Evolutionary conservation across 2,113 vertebrate genomes (phyloP).

Genomic region (Butorides virescens): DNA sequence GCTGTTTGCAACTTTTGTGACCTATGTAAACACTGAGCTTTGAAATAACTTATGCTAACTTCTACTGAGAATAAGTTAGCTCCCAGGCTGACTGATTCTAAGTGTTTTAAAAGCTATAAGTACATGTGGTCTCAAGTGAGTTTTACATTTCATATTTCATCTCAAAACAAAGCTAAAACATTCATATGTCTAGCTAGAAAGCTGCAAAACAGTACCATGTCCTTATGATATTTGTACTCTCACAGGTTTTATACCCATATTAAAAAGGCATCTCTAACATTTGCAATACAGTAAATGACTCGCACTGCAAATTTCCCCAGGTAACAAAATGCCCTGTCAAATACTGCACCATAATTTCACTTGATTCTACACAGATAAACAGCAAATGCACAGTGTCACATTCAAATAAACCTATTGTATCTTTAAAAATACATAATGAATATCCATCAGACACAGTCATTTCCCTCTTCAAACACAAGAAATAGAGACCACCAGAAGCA

Average conservation of each 20-base stretch:
- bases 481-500: neutral
- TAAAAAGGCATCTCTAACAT: neutral
- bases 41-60: neutral
- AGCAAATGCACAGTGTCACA: neutral
- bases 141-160: conserved; percentile 22
- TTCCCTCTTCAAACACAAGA: neutral
- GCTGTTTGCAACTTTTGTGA: conserved; percentile 3
- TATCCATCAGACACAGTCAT: neutral
- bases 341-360: neutral
- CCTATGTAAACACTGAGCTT: neutral
- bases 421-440: neutral
- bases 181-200: neutral
- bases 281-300: neutral
- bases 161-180: conserved; percentile 52
- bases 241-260: neutral
- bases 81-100: neutral
- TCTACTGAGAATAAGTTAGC: conserved; percentile 9
- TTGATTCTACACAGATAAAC: conserved; percentile 19
- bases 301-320: neutral
- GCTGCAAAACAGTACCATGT: neutral
- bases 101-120: conserved; percentile 17
- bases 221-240: neutral
- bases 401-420: neutral
- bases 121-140: neutral
- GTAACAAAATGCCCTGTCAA: neutral